Conservation (phyloP, 2,888 invertebrate genomes). For the Phragmatobia fuliginosa region DNA sequence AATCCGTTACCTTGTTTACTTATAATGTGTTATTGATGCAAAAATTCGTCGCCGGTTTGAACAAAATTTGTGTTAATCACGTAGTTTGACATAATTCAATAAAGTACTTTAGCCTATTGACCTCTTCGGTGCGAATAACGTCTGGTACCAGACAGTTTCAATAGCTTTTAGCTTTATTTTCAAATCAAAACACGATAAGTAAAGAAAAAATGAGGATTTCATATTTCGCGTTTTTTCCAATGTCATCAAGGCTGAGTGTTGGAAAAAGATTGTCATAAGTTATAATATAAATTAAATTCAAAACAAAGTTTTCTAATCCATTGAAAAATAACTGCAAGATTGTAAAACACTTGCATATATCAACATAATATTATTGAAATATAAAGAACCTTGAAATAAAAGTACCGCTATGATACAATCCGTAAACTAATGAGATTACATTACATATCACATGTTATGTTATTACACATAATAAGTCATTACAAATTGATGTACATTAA, state of each 20-base stretch:
- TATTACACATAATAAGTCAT: too few species aligned
- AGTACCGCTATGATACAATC: not conserved
- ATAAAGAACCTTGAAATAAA: not conserved
- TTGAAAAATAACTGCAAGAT: too few species aligned
- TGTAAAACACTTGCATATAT: not conserved
- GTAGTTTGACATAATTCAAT: not conserved
- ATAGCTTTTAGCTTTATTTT: not conserved
- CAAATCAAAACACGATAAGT: not conserved
- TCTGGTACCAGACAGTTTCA: not conserved
- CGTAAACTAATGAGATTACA: constrained; percentile 14
- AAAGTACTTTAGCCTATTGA: not conserved
- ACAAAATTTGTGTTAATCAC: not conserved
- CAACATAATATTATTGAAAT: too few species aligned
- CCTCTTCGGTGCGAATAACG: not conserved
- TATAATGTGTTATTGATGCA: constrained; percentile 15
- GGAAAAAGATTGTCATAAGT: not conserved
- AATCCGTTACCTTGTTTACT: constrained; percentile 11
- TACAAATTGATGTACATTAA: constrained; percentile 14
- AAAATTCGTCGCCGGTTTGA: not conserved
- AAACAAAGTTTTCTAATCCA: too few species aligned
- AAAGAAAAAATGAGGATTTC: not conserved
- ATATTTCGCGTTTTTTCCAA: not conserved
- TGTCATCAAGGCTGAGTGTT: not conserved
- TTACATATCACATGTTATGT: not conserved
- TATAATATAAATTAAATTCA: too few species aligned